Percentiles rank a stretch among this genome's conserved stretches.
Conservation (phyloP, 2,888 invertebrate genomes). For the Marasmarcha lunaedactyla region DNA sequence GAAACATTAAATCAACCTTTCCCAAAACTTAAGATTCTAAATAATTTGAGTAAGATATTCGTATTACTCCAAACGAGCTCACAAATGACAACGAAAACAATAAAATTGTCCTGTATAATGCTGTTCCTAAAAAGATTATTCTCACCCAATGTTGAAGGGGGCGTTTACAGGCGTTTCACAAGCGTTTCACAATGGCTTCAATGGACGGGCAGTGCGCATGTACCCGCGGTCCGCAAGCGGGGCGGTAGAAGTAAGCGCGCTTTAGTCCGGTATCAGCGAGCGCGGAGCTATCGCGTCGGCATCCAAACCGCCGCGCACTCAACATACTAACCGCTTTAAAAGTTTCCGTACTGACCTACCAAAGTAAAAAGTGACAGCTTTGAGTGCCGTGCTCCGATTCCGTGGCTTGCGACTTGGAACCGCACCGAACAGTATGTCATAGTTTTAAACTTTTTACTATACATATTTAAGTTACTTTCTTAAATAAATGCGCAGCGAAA, state of each 20-base stretch:
- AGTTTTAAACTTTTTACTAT: too few species aligned
- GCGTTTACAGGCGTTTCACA: conserved; percentile 39
- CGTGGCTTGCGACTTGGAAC: too few species aligned
- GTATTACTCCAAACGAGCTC: background rate
- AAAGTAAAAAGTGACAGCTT: too few species aligned
- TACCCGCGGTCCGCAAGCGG: conserved; percentile 20
- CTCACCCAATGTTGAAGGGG: conserved; percentile 41
- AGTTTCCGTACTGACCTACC: too few species aligned
- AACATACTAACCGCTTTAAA: conserved; percentile 21
- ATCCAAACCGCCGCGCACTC: conserved; percentile 26
- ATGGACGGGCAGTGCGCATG: conserved; percentile 56
- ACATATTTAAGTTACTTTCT: too few species aligned
- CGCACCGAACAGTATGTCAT: too few species aligned
- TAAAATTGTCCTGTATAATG: conserved; percentile 1
- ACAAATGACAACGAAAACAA: conserved; percentile 1
- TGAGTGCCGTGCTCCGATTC: too few species aligned
- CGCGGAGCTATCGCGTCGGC: conserved; percentile 26
- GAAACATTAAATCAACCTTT: too few species aligned
- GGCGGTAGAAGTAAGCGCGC: conserved; percentile 26
- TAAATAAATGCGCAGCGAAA: too few species aligned
- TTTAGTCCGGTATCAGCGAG: conserved; percentile 42
- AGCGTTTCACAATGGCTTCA: conserved; percentile 39
- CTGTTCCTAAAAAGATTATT: conserved; percentile 36
- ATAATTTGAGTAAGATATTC: background rate
- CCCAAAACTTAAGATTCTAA: too few species aligned